phyloP scores from a whole-genome alignment of 2,113 vertebrate species.

The Otus sunia region DNA sequence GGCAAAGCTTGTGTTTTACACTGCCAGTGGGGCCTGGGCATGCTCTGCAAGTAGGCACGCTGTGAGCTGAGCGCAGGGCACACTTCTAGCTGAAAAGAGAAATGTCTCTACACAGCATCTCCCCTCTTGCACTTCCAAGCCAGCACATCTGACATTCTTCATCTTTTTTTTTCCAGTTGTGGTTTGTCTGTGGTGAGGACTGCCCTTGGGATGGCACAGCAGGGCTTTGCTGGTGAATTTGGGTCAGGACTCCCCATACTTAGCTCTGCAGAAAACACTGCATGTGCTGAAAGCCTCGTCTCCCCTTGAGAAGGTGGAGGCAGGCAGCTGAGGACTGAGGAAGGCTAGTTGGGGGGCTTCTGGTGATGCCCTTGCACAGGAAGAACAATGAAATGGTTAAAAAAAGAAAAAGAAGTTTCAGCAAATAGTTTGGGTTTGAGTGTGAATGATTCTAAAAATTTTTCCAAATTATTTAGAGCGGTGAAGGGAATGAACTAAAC shows the following conservation, averaged over 20 bases:
- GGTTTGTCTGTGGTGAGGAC: too few species aligned
- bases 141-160: fast-evolving
- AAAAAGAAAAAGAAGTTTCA: neutral
- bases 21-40: neutral
- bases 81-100: neutral
- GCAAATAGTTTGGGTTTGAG: neutral
- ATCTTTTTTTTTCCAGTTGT: neutral
- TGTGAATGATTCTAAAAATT: neutral
- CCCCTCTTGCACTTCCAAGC: neutral
- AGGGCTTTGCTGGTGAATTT: neutral
- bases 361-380: neutral
- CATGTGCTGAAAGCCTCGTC: neutral
- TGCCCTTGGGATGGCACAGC: neutral
- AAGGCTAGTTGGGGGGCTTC: neutral
- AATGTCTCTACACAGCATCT: neutral
- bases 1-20: neutral
- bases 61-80: neutral
- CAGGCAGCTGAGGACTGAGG: neutral
- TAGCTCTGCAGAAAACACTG: neutral
- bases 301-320: neutral
- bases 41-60: fast-evolving
- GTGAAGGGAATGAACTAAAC: neutral
- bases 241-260: neutral
- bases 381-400: neutral
- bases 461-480: neutral